These are phyloP conservation scores for Pterocles burchelli DNA, from an alignment of 2,113 vertebrate species.

Conservation along the genomic window DNA sequence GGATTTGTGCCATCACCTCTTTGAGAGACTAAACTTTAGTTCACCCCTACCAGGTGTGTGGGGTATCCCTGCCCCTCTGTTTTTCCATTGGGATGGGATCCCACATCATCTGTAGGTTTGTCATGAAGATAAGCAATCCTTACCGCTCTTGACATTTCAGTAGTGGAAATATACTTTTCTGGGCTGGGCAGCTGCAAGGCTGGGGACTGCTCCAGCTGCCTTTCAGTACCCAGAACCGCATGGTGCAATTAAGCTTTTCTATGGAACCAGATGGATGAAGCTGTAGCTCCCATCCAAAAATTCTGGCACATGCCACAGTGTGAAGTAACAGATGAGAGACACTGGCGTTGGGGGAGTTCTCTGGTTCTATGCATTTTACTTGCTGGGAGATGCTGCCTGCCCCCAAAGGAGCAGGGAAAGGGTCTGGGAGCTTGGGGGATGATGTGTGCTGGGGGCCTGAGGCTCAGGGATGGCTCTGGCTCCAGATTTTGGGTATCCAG, in stretches of 20 bases:
- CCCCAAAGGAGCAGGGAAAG: background rate
- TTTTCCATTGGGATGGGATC: background rate
- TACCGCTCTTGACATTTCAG: background rate
- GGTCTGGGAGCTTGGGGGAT: background rate
- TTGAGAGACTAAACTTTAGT: background rate
- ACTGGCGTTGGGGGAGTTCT: accelerated
- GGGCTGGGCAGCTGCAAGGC: background rate
- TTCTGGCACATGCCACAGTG: background rate
- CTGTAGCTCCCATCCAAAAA: background rate
- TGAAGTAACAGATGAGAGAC: background rate
- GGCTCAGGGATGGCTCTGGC: background rate
- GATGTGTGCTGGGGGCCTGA: accelerated
- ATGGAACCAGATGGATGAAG: slow-evolving; percentile 20
- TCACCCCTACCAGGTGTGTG: background rate
- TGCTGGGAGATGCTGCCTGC: background rate
- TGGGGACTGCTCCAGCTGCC: background rate
- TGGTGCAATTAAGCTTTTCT: background rate
- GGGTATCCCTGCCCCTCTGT: background rate
- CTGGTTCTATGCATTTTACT: background rate
- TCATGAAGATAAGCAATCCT: background rate
- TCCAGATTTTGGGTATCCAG: background rate
- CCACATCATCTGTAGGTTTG: background rate
- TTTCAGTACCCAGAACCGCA: background rate
- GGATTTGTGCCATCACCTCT: background rate
- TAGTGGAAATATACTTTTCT: background rate